Evolutionary conservation across 2,888 invertebrate genomes (phyloP), one percentile per base, ranked within the genome.

Genomic region (Dioctria linearis): DNA sequence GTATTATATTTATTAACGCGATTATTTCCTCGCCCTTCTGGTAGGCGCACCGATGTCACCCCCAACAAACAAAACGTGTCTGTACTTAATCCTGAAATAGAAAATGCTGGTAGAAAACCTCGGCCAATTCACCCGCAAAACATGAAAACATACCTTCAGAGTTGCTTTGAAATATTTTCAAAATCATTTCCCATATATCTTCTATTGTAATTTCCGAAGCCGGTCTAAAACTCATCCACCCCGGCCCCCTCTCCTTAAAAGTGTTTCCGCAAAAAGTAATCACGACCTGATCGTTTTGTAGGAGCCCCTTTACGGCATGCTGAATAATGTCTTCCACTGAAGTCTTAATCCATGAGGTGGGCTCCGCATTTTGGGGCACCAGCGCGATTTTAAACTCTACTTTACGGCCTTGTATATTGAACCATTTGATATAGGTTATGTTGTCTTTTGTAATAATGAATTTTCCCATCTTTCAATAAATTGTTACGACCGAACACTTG

Each of bases 31-130:
- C 25, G 0, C 25, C 25, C 25, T 0, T 25, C 25, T 25, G 25
- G 25, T 25, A 25, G 25, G 25, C 25, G 25, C 25, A 25, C 25
- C 25, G 25, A 25, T 25, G 25, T 25, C 25, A 25, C 25, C 25
- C 25, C 25, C 25, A 25, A 25, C 25, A 25, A 25, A 25, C 80
- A 79, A 78, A 83, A 85, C n/a, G 82, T 83, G 59, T 83, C 84
- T 0, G 83, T 80, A 43, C 76, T 82, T 3, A 83, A 80, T 40
- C 71, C 71, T 71, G 51, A 71, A 71, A 49, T 9, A 11, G 40
- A 25, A 11, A 39, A 6, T 6, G 51, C 5, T 13, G 51, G 49
- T 25, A 25, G 25, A 71, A 71, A 8, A 11, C 9, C 8, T 6
- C 4, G 9, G 3, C 3, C 37, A 71, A 6, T 8, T 9, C 37